A percentile compares a stretch with the other conserved stretches of the same genome.
Conservation (phyloP, 2,888 invertebrate species). For the Drosophila setosimentum region DNA sequence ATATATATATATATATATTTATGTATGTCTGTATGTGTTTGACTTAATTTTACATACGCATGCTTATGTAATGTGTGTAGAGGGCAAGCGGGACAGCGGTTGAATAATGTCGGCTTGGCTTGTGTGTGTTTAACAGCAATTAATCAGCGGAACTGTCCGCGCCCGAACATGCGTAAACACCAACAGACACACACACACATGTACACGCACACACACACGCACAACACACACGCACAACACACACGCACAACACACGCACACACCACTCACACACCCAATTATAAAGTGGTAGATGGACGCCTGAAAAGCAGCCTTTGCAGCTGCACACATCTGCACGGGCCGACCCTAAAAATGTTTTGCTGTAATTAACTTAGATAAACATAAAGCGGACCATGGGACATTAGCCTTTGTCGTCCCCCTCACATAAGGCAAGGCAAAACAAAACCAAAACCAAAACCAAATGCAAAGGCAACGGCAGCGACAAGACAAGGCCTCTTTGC, state of each 20-base stretch:
- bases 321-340: constrained; percentile 53
- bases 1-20: background rate
- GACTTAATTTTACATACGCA: constrained; percentile 17
- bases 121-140: constrained; percentile 77
- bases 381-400: constrained; percentile 60
- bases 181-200: constrained; percentile 20
- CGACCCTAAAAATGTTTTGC: constrained; percentile 76
- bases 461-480: background rate
- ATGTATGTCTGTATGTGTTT: background rate
- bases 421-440: constrained; percentile 2
- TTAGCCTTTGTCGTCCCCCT: constrained; percentile 49
- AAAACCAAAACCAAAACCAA: background rate
- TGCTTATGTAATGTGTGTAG: constrained; percentile 30
- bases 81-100: constrained; percentile 40
- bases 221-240: constrained; percentile 13
- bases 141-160: constrained; percentile 81
- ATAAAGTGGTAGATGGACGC: constrained; percentile 49
- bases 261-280: constrained; percentile 17
- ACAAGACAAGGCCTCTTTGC: constrained; percentile 18
- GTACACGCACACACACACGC: background rate
- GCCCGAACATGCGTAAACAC: constrained; percentile 78
- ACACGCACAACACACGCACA: constrained; percentile 11
- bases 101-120: constrained; percentile 62
- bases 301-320: constrained; percentile 39
- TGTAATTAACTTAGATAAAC: constrained; percentile 82